phyloP scores from a whole-genome alignment of 1,140 invertebrate genomes.

The Cotesia chilonis region DNA sequence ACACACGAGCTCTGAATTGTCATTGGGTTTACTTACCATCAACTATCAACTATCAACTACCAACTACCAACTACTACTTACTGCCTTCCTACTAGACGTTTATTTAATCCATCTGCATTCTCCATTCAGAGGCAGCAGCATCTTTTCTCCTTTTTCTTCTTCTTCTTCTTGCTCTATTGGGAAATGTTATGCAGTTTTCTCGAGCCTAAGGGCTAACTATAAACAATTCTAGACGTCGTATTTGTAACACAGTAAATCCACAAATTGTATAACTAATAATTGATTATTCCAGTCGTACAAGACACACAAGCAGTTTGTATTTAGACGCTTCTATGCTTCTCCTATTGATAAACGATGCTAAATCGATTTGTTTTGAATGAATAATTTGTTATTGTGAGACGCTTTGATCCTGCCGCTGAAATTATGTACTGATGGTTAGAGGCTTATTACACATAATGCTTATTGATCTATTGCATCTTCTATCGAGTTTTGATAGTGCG shows the following conservation, averaged over 20 bases:
- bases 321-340: conserved; percentile 16
- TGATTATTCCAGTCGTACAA: conserved; percentile 5
- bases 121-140: too few relatives aligned
- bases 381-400: neutral
- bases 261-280: conserved; percentile 37
- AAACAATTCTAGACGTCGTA: conserved; percentile 8
- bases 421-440: neutral
- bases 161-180: neutral
- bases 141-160: too few relatives aligned
- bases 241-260: conserved; percentile 32
- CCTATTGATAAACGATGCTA: conserved; percentile 1
- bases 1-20: too few relatives aligned
- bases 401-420: conserved; percentile 16
- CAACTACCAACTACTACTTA: too few relatives aligned
- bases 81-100: too few relatives aligned
- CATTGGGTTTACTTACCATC: too few relatives aligned
- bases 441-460: too few relatives aligned
- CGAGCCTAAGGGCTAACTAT: conserved; percentile 3
- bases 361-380: conserved; percentile 22
- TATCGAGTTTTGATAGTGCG: too few relatives aligned
- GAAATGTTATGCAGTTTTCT: conserved; percentile 14
- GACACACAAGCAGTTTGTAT: conserved; percentile 16
- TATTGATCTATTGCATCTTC: too few relatives aligned
- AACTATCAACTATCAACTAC: too few relatives aligned
- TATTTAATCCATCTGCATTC: too few relatives aligned